Evolutionary conservation across 92 coral and sea anemone species (phyloP).

Genomic region (Epizoanthus fatuus): DNA sequence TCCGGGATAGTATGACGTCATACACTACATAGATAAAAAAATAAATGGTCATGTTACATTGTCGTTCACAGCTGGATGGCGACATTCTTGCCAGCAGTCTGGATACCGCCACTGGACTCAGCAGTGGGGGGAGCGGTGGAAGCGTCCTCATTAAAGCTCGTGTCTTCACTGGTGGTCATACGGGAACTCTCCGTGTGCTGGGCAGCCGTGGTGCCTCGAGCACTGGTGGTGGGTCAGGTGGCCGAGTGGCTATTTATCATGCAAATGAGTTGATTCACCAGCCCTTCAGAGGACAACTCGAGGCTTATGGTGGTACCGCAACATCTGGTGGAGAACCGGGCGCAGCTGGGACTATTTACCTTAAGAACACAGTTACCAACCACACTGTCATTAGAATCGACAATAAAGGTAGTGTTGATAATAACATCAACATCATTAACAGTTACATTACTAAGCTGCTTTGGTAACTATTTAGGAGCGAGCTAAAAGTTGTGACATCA

Average conservation of each 20-base stretch:
- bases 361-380: slow-evolving; percentile 61
- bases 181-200: slow-evolving; percentile 67
- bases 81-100: slow-evolving; percentile 66
- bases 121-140: slow-evolving; percentile 85
- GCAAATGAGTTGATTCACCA: slow-evolving; percentile 65
- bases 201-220: slow-evolving; percentile 74
- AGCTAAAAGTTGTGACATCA: too few relatives aligned
- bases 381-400: slow-evolving; percentile 61
- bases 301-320: slow-evolving; percentile 73
- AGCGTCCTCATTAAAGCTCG: slow-evolving; percentile 69
- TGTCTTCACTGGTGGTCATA: slow-evolving; percentile 79
- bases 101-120: slow-evolving; percentile 47
- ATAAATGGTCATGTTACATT: too few relatives aligned
- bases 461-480: too few relatives aligned
- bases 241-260: slow-evolving; percentile 76
- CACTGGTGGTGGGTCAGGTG: slow-evolving; percentile 83
- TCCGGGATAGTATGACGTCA: too few relatives aligned
- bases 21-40: too few relatives aligned
- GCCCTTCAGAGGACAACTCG: slow-evolving; percentile 71
- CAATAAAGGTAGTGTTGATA: slow-evolving; percentile 59
- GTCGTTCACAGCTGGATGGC: slow-evolving; percentile 64
- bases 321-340: slow-evolving; percentile 75
- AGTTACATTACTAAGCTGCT: too few relatives aligned
- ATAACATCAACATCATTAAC: background rate
- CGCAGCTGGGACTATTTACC: slow-evolving; percentile 79